Conservation (phyloP, 2,888 invertebrate species). For the Campaea margaritaria region DNA sequence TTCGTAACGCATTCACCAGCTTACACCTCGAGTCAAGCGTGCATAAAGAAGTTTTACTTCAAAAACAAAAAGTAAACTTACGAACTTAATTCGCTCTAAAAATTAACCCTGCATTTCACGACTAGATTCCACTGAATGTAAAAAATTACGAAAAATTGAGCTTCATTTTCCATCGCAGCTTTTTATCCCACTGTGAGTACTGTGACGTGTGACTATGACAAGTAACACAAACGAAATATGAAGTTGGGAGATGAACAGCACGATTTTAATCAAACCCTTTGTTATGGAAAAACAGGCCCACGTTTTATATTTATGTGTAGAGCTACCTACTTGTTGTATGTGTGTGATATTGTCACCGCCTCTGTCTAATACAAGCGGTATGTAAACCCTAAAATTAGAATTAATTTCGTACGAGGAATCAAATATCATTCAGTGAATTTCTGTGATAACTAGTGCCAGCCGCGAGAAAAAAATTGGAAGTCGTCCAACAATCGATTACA, state of each 20-base stretch:
- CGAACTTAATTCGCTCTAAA: no score
- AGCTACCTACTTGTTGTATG: slow-evolving; percentile 18
- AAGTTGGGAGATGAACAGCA: slow-evolving; percentile 28
- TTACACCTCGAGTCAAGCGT: no score
- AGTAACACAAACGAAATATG: slow-evolving; percentile 27
- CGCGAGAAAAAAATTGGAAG: slow-evolving; percentile 71
- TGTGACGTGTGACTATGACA: slow-evolving; percentile 16
- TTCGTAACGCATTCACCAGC: no score
- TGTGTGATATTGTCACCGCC: slow-evolving; percentile 40
- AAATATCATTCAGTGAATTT: slow-evolving; percentile 68
- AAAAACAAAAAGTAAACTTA: no score
- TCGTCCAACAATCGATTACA: slow-evolving; percentile 80
- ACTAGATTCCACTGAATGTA: no score
- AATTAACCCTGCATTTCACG: no score
- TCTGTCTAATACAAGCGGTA: slow-evolving; percentile 45
- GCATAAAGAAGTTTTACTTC: no score
- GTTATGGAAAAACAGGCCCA: slow-evolving; percentile 30
- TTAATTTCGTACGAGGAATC: slow-evolving; percentile 74
- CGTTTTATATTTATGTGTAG: slow-evolving; percentile 5
- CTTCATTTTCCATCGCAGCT: neutral
- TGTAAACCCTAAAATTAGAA: slow-evolving; percentile 74
- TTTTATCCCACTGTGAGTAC: slow-evolving; percentile 1
- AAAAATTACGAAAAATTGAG: no score
- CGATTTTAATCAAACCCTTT: slow-evolving; percentile 40
- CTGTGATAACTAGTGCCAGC: slow-evolving; percentile 71